phyloP scores from a whole-genome alignment of 2,113 vertebrate species.

The Platichthys flesus region DNA sequence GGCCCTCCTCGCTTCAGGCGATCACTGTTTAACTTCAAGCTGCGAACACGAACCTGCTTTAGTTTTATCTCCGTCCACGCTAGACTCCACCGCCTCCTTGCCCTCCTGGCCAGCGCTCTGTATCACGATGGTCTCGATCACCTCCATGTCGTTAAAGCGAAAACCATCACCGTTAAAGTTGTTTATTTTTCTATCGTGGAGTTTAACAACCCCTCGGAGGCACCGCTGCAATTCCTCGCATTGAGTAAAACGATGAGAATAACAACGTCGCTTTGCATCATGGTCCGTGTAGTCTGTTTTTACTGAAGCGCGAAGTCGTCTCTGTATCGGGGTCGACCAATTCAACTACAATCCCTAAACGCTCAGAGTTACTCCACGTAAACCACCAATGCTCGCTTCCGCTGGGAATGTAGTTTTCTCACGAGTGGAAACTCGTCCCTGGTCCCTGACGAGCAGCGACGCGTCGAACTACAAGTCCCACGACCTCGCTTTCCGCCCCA shows the following conservation, averaged over 20 bases:
- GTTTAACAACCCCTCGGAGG: constrained; percentile 77
- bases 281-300: constrained; percentile 66
- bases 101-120: constrained; percentile 69
- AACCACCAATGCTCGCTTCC: fast-evolving
- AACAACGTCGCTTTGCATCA: constrained; percentile 54
- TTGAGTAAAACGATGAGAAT: constrained; percentile 71
- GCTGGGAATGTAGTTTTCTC: constrained; percentile 67
- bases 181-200: constrained; percentile 60
- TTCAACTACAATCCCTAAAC: constrained; percentile 69
- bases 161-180: background rate
- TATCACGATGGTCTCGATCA: constrained; percentile 74
- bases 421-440: fast-evolving
- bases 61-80: constrained; percentile 66
- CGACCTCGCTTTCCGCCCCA: background rate
- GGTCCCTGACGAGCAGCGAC: fast-evolving
- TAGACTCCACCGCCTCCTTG: constrained; percentile 62
- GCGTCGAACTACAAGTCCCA: constrained; percentile 77
- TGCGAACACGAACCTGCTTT: constrained; percentile 75
- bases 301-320: fast-evolving
- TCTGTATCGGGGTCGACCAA: fast-evolving
- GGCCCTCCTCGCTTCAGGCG: constrained; percentile 51
- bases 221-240: constrained; percentile 68
- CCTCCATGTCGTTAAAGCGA: constrained; percentile 65
- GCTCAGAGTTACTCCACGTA: fast-evolving
- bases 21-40: constrained; percentile 31